Conservation (phyloP, 2,797 vertebrate species). For the Varecia variegata region DNA sequence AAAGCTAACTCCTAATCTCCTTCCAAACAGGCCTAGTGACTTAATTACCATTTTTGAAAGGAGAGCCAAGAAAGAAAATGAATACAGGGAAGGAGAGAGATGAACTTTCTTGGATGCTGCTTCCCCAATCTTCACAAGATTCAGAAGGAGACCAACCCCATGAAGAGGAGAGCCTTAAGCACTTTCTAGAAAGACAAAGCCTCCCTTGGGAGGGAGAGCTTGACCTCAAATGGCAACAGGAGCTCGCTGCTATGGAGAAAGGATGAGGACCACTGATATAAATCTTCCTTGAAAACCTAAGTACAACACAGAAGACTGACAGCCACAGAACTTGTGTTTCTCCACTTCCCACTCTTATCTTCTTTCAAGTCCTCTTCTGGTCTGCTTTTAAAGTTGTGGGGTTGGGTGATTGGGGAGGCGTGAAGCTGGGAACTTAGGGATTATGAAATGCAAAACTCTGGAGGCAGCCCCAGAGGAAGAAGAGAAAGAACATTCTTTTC, state of each 20-base stretch:
- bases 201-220: neutral
- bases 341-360: neutral
- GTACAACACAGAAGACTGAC: neutral
- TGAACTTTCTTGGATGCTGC: neutral
- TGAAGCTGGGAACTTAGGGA: slow-evolving; percentile 27
- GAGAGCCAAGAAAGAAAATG: neutral
- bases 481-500: slow-evolving; percentile 50
- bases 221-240: neutral
- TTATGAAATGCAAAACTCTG: slow-evolving; percentile 23
- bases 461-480: slow-evolving; percentile 44
- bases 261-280: neutral
- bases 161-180: neutral
- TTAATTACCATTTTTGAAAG: slow-evolving; percentile 1
- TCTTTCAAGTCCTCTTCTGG: neutral
- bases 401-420: neutral
- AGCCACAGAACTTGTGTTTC: accelerated
- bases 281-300: neutral
- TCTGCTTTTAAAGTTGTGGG: neutral
- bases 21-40: neutral
- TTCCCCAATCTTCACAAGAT: neutral
- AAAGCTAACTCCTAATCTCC: neutral
- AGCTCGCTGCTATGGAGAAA: neutral
- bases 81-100: neutral
- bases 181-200: slow-evolving; percentile 25
- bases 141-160: neutral